Evolutionary conservation across 23 tunicate species (phyloP), one percentile per base, ranked within the genome.

Genomic region (Corella eumyota): DNA sequence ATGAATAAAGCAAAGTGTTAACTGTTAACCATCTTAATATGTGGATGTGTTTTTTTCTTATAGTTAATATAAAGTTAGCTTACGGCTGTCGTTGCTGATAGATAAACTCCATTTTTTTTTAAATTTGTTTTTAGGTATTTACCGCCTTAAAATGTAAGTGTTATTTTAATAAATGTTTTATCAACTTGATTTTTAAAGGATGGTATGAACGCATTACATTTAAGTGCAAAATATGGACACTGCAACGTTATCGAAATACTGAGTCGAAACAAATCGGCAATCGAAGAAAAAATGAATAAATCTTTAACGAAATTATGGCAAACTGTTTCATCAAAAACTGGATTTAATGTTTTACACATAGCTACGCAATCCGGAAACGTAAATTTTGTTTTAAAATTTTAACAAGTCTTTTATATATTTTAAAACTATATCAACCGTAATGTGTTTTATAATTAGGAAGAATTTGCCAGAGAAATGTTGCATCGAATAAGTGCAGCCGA

Each of bases 401-500:
- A n/a, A 51, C 57, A 51, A n/a, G 6, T 19, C 23, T 19, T n/a
- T 51, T 27, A 6, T 51, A 7, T 19, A 11, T 19, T 7, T 51
- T n/a, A 5, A 51, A 25, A 51, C 23, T 9, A 7, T n/a, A 6
- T 5, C 15, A 51, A 6, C 57, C 5, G 11, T 51, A 25, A n/a
- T n/a, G n/a, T n/a, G n/a, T n/a, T n/a, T n/a, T n/a, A n/a, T n/a
- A n/a, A n/a, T 15, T 51, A 88, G 96, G 88, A 79, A 54, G 80
- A 78, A 11, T 88, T 88, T 61, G 75, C 96, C 25, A 71, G 83
- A 27, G 96, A 88, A 53, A 88, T 88, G 96, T 31, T 88, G 24
- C 78, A 40, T 7, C 30, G 67, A 20, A 68, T 88, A 20, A 35
- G 77, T 11, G 96, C 96, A 25, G 73, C 81, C 2, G 81, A 65